Conservation (phyloP, 2,113 vertebrate species). For the Antennarius striatus region DNA sequence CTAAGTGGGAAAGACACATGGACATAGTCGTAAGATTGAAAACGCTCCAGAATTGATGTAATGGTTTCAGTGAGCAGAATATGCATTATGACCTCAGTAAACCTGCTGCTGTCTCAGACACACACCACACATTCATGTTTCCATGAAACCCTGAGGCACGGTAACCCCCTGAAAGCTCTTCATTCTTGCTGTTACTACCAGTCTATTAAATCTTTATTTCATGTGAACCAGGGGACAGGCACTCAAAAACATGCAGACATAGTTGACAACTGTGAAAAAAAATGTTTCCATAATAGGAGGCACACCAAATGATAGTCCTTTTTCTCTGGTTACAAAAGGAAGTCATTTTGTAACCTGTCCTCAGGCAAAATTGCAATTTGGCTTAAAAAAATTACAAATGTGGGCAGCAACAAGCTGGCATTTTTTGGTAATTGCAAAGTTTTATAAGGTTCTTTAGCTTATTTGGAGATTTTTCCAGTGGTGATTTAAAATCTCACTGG, state of each 20-base stretch:
- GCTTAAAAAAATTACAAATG: not conserved
- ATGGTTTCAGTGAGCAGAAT: constrained; percentile 45
- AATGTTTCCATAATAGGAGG: constrained; percentile 6
- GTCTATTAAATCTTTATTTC: constrained; percentile 22
- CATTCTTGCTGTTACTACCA: constrained; percentile 17
- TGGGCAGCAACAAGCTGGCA: constrained; percentile 7
- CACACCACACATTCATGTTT: constrained; percentile 1
- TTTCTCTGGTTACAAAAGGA: not conserved
- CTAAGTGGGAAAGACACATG: constrained; percentile 6
- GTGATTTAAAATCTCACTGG: constrained; percentile 39
- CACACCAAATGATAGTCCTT: not conserved
- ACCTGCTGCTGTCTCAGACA: constrained; percentile 11
- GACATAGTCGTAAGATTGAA: constrained; percentile 18
- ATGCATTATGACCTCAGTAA: constrained; percentile 50
- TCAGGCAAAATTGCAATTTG: constrained; percentile 16
- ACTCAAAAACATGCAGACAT: not conserved
- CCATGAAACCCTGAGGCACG: constrained; percentile 16
- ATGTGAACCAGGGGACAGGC: constrained; percentile 1
- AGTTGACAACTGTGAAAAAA: not conserved
- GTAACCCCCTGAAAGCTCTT: constrained; percentile 20
- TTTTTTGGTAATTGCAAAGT: constrained; percentile 30
- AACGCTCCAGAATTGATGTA: constrained; percentile 46
- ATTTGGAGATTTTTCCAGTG: constrained; percentile 34
- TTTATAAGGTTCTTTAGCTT: constrained; percentile 49
- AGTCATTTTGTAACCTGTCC: not conserved